Conservation (phyloP, 2,113 vertebrate genomes). For the Spheniscus mendiculus region DNA sequence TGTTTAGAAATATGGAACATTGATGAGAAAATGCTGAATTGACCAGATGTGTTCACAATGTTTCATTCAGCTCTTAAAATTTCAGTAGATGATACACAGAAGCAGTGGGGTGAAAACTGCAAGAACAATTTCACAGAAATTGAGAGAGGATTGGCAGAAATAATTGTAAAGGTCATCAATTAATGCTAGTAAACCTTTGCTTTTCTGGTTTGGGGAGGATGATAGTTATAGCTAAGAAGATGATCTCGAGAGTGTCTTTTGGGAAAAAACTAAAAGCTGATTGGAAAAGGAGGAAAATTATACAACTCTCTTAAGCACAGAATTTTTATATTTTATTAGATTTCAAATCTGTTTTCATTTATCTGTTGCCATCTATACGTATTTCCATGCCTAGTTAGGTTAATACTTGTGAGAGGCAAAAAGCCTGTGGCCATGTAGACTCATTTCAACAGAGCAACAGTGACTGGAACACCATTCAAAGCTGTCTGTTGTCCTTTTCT, state of each 20-base stretch:
- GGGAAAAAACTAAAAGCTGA: background rate
- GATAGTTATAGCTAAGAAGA: background rate
- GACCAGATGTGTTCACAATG: background rate
- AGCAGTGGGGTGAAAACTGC: background rate
- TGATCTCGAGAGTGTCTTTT: background rate
- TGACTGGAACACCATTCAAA: background rate
- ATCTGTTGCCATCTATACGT: background rate
- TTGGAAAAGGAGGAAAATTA: background rate
- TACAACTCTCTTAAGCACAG: background rate
- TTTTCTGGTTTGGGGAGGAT: background rate
- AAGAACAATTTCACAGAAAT: background rate
- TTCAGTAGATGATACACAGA: background rate
- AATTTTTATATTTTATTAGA: background rate
- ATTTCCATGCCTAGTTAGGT: background rate
- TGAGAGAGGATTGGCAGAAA: background rate
- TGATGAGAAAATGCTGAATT: background rate
- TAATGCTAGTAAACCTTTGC: background rate
- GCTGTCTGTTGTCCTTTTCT: background rate
- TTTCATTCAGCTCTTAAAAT: background rate
- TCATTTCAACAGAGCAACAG: background rate
- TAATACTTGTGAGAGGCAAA: background rate
- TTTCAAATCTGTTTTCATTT: background rate
- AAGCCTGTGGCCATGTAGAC: background rate
- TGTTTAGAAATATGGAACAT: background rate
- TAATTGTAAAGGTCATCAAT: background rate